Evolutionary conservation across 2,113 vertebrate species (phyloP).

Genomic region (Phrynocephalus versicolor): DNA sequence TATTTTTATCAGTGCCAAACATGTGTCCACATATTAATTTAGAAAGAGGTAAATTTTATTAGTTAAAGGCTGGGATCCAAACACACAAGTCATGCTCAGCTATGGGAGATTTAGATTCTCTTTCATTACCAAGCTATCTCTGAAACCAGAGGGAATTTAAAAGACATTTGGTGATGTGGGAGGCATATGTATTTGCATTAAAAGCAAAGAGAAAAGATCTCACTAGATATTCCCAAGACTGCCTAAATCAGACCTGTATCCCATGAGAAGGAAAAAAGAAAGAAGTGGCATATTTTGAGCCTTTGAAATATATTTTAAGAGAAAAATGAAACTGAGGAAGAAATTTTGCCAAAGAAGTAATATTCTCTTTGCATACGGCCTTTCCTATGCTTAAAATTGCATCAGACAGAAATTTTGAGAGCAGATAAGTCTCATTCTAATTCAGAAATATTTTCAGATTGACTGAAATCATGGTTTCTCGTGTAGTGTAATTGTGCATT

Average conservation of each 20-base stretch:
- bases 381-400: slow-evolving; percentile 34
- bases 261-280: background rate
- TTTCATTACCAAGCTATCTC: background rate
- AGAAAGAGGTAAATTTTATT: slow-evolving; percentile 41
- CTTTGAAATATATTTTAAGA: slow-evolving; percentile 39
- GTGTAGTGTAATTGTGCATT: slow-evolving; percentile 11
- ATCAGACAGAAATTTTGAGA: slow-evolving; percentile 30
- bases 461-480: slow-evolving; percentile 54
- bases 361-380: slow-evolving; percentile 21
- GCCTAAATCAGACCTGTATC: background rate
- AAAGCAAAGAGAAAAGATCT: background rate
- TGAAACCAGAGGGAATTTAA: background rate
- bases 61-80: slow-evolving; percentile 23
- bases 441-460: slow-evolving; percentile 14
- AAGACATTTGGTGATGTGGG: background rate
- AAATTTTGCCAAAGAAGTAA: slow-evolving; percentile 32
- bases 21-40: slow-evolving; percentile 43
- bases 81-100: background rate
- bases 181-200: slow-evolving; percentile 6
- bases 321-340: slow-evolving; percentile 36
- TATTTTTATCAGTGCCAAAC: background rate
- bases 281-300: slow-evolving; percentile 22
- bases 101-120: background rate
- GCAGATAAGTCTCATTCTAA: slow-evolving; percentile 37
- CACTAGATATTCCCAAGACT: background rate